These are phyloP conservation scores for Pygmarrhopalites habei DNA, from an alignment of 1,140 invertebrate genomes.

Conservation along the genomic window DNA sequence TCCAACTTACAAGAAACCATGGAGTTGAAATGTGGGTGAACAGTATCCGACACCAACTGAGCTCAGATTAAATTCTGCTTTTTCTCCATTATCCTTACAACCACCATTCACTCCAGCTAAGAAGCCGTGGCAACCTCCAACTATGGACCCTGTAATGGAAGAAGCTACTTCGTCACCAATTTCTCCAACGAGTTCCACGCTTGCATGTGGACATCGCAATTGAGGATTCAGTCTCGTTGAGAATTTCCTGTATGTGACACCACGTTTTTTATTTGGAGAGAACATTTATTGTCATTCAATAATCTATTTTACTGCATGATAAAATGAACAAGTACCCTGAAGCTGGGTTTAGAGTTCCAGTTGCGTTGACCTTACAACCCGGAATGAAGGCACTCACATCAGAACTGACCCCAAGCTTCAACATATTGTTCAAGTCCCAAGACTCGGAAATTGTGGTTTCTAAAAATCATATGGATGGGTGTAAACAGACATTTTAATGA, in stretches of 20 bases:
- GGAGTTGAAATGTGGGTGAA: neutral
- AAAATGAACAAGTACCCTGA: no score
- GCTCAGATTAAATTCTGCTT: no score
- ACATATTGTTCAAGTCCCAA: neutral
- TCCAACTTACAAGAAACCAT: slow-evolving; percentile 4
- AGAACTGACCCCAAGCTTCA: neutral
- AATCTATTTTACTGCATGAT: no score
- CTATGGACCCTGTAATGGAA: neutral
- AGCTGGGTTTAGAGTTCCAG: neutral
- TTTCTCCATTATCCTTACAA: neutral
- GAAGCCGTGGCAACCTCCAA: neutral
- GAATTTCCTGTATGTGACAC: no score
- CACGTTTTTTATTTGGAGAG: no score
- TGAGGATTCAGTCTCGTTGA: no score
- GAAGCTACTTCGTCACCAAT: neutral
- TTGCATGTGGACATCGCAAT: no score
- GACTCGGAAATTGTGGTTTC: slow-evolving; percentile 1
- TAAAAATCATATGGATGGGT: no score
- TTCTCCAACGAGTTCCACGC: neutral
- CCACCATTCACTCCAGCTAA: neutral
- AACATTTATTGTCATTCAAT: no score
- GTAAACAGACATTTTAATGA: no score
- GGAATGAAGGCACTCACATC: neutral
- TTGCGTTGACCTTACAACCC: neutral
- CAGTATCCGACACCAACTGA: neutral